Evolutionary conservation across 2,888 invertebrate species (phyloP).

Genomic region (Ecliptopera silaceata): DNA sequence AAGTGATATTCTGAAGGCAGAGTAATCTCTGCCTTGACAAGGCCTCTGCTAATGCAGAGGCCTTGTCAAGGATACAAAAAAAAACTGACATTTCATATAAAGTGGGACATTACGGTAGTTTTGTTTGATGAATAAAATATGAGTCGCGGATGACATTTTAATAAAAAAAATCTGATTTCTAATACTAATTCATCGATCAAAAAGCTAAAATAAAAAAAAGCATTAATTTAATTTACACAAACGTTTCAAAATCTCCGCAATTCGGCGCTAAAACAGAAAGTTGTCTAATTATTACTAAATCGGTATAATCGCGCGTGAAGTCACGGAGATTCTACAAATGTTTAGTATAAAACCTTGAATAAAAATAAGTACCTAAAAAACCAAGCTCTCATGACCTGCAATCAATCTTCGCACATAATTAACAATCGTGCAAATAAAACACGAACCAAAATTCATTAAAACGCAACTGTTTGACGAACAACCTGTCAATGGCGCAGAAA

Average conservation of each 20-base stretch:
- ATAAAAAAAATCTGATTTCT: too few relatives aligned
- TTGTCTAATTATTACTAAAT: too few relatives aligned
- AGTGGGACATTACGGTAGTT: slow-evolving; percentile 20
- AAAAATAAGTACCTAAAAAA: not conserved
- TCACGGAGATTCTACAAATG: too few relatives aligned
- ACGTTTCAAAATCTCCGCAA: too few relatives aligned
- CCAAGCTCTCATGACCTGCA: slow-evolving; percentile 1
- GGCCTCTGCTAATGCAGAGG: too few relatives aligned
- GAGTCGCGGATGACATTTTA: slow-evolving; percentile 13
- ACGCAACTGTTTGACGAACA: slow-evolving; percentile 24
- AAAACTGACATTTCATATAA: slow-evolving; percentile 6
- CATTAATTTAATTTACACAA: too few relatives aligned
- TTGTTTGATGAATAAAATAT: slow-evolving; percentile 20
- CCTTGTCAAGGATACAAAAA: slow-evolving; percentile 21
- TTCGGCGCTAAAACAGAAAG: too few relatives aligned
- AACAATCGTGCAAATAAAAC: slow-evolving; percentile 18
- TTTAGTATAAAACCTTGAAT: not conserved
- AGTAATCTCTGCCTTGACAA: too few relatives aligned
- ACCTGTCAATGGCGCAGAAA: slow-evolving; percentile 37
- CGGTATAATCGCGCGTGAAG: too few relatives aligned
- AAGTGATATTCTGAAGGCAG: slow-evolving; percentile 31
- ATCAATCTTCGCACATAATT: slow-evolving; percentile 19
- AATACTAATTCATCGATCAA: too few relatives aligned
- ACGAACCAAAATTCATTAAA: slow-evolving; percentile 23
- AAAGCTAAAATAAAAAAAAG: too few relatives aligned